Evolutionary conservation across 1,140 invertebrate species (phyloP), one percentile per base, ranked within the genome.

Genomic region (Drosophila ogumai): DNA sequence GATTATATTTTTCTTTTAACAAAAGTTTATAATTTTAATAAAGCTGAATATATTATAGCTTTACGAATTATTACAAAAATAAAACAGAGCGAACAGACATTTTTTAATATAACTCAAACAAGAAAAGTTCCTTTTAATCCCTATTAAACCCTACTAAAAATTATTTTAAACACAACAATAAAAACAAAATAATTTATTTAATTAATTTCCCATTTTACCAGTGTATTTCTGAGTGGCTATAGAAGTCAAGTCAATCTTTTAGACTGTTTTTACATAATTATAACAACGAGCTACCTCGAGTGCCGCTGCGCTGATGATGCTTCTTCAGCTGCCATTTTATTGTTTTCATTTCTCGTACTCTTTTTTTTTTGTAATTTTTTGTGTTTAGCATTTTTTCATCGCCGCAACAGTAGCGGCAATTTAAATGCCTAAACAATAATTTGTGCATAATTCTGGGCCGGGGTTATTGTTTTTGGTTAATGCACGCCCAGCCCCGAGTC

Each of bases 401-500:
- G 63, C 47, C 38, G 32, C 65, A 25, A 66, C 68, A 59, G 67
- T 73, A 72, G 69, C 15, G 63, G 66, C 55, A 85, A 90, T 85
- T 90, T 79, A 90, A 90, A 90, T 90, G 85, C 85, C 69, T 90
- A 85, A 90, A 90, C 85, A 90, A 90, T 90, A 85, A 90, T 90
- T 79, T 90, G 68, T 75, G 85, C 85, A 90, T 81, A 85, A 84
- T 90, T 81, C 78, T 80, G 64, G 31, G 41, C 9, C 17, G 38
- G 69, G 78, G 66, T 73, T 90, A 81, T 90, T 90, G 85, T 90
- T 90, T 90, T 90, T 90, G 85, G 81, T 88, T 90, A 90, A 79
- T 74, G 81, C 84, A 86, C 69, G 55, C 63, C 58, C 50, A 66
- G 43, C 72, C 73, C 41, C 54, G 28, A 50, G 49, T 50, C n/a